Evolutionary conservation across 2,797 vertebrate genomes (phyloP).

Genomic region (Lagocephalus sceleratus): DNA sequence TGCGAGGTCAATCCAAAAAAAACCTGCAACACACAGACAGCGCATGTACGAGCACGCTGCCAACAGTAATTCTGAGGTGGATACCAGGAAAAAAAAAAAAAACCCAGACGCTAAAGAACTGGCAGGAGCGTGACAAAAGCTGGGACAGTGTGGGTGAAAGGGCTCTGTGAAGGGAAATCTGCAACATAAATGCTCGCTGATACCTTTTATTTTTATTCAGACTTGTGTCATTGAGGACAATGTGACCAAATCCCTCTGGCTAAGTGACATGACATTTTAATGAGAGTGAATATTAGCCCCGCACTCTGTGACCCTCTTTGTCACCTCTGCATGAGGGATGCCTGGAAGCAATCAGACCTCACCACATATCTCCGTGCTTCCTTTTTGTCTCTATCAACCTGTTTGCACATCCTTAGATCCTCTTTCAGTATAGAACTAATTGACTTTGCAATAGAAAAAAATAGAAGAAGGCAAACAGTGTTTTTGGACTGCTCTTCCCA

Average conservation of each 20-base stretch:
- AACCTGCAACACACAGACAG: conserved; percentile 5
- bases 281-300: conserved; percentile 48
- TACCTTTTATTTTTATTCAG: background rate
- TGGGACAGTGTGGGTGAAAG: background rate
- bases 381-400: conserved; percentile 19
- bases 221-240: too few relatives aligned
- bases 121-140: background rate
- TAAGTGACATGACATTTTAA: conserved; percentile 62
- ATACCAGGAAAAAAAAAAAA: conserved; percentile 32
- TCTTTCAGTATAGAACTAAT: conserved; percentile 6
- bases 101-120: conserved; percentile 8
- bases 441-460: conserved; percentile 6
- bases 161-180: too few relatives aligned
- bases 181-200: background rate
- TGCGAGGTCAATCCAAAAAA: conserved; percentile 12
- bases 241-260: conserved; percentile 2
- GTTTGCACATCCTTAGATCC: conserved; percentile 5
- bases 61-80: conserved; percentile 28
- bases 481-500: conserved; percentile 26
- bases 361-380: conserved; percentile 19
- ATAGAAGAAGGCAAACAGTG: conserved; percentile 3
- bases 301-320: conserved; percentile 41
- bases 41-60: background rate
- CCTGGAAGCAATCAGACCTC: conserved; percentile 54
- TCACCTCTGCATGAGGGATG: conserved; percentile 39